Evolutionary conservation across 2,888 invertebrate genomes (phyloP), one percentile per base, ranked within the genome.

Genomic region (Biston betularia): DNA sequence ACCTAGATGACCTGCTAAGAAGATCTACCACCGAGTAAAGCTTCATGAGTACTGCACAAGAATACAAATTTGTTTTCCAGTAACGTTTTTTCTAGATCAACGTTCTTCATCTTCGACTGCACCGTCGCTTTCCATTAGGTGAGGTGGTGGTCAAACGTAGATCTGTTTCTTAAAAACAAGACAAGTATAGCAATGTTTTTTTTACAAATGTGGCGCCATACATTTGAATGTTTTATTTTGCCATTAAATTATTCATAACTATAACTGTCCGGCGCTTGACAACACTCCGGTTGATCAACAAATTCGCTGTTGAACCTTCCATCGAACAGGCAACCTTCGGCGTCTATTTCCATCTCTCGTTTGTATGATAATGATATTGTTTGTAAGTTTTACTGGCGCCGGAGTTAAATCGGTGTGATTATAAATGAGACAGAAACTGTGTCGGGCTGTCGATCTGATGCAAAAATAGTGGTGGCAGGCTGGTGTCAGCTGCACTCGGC

Each of bases 301-400:
- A 45, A 45, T 35, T 58, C 35, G 24, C 42, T 15, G 45, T 40
- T 57, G 15, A 63, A 50, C 35, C 62, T 62, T 55, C 54, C 49
- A 57, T 63, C 49, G 44, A 56, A 42, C 44, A 10, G 35, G 9
- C 45, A 57, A 52, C 65, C 65, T 65, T 61, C 48, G n/a, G 14
- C 35, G 11, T 33, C 46, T 57, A 60, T 50, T 55, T 65, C 35
- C 35, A 62, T 33, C 52, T 40, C 34, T 34, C 61, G 42, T 66
- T 66, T 61, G 53, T 57, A 66, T 66, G 61, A 9, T 55, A 65
- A 65, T 65, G 46, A 33, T 53, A 42, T 60, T 35, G 6, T 33
- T 14, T 14, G n/a, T 45, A n/a, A 48, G 48, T 11, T 35, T 3
- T 11, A 5, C 14, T 40, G 57, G 65, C 65, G 65, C 61, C 65